Evolutionary conservation across 2,888 invertebrate species (phyloP).

Genomic region (Cyrtodaria siliqua): DNA sequence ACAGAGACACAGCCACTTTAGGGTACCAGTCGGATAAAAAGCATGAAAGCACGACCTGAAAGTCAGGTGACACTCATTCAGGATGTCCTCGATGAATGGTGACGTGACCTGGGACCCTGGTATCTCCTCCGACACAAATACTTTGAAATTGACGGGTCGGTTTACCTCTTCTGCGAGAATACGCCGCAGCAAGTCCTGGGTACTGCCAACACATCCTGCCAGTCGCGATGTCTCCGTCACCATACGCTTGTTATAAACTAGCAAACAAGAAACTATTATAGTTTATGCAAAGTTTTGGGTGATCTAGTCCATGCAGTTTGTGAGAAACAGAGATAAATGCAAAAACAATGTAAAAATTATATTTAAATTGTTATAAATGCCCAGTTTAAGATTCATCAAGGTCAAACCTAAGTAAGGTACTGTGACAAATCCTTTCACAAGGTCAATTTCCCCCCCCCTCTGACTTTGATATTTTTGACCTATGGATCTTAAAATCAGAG

Average conservation of each 20-base stretch:
- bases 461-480: no score
- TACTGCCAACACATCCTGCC: slow-evolving; percentile 95
- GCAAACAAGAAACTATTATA: no score
- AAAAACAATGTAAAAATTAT: no score
- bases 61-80: slow-evolving; percentile 96
- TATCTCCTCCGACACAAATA: slow-evolving; percentile 70
- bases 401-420: no score
- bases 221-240: slow-evolving; percentile 91
- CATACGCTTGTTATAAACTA: slow-evolving; percentile 66
- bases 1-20: slow-evolving; percentile 97
- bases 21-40: slow-evolving; percentile 96
- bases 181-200: slow-evolving; percentile 92
- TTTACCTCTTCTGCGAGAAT: slow-evolving; percentile 91
- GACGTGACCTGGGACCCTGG: slow-evolving; percentile 66
- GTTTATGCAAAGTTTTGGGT: no score
- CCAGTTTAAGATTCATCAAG: no score
- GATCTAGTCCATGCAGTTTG: no score
- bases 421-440: no score
- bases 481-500: no score
- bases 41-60: slow-evolving; percentile 97
- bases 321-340: no score
- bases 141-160: slow-evolving; percentile 61
- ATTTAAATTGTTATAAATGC: no score
- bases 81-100: slow-evolving; percentile 88
- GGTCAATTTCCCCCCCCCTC: no score